Evolutionary conservation across 2,888 invertebrate species (phyloP), one percentile per base, ranked within the genome.

Genomic region (Thymelicus sylvestris): DNA sequence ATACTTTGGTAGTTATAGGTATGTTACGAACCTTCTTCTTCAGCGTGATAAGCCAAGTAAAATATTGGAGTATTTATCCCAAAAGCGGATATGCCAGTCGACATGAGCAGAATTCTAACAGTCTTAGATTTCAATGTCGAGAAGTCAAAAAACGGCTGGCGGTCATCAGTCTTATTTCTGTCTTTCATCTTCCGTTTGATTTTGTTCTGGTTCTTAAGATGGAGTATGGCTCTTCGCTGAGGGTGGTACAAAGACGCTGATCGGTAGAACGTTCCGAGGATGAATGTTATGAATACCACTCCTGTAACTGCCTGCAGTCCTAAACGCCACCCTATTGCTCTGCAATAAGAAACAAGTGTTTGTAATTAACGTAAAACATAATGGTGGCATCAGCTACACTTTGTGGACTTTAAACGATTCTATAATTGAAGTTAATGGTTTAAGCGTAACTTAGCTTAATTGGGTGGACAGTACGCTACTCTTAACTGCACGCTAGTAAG

Each of bases 181-280:
- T 97, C 97, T 86, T 97, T 97, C 93, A 97, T 96, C 88, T 97
- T 97, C 75, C 97, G 94, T 85, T 97, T 97, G 81, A 94, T 94
- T 78, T 94, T 94, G 79, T 87, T 94, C 86, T 98, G 97, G 89
- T 97, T 97, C 89, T 98, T 98, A 81, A 98, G 95, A 87, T 98
- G 98, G 57, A 98, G 94, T 79, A 98, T 98, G 72, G 97, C 98
- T 73, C 97, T 94, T 72, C 98, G 90, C 85, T 98, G 97, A 0
- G 98, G 98, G 86, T 98, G 98, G 89, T 98, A 98, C 8, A 98
- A 94, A 0, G 97, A 97, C 0, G 98, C 97, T 7, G 97, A 97
- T 47, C 98, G 96, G 90, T 98, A 98, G 90, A 97, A 97, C 6
- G 97, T 97, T 67, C 97, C 98, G 44, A 98, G 94, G 81, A 98